A percentile compares a stretch with the other conserved stretches of the same genome.
Evolutionary conservation across 2,113 vertebrate species (phyloP).

Genomic region (Chauna torquata): DNA sequence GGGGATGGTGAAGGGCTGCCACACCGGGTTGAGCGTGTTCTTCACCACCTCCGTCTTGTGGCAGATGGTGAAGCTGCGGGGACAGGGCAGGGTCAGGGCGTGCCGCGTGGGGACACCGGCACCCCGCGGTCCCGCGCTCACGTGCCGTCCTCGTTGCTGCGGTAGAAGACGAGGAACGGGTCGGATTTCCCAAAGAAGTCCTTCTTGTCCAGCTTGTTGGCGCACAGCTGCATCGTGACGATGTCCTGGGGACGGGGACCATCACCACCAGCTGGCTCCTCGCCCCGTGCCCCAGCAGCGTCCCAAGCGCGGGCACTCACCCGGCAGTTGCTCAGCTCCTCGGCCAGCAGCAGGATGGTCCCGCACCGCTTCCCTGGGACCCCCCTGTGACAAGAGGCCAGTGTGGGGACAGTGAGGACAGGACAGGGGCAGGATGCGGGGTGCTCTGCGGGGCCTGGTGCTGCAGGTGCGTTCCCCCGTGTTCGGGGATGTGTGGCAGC

Average conservation of each 20-base stretch:
- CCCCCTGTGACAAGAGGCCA: conserved; percentile 72
- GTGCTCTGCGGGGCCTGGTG: not conserved
- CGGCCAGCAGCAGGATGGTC: conserved; percentile 80
- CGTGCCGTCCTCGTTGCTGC: conserved; percentile 98
- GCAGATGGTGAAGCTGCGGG: conserved; percentile 89
- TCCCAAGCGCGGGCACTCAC: conserved; percentile 19
- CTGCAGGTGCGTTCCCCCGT: not conserved
- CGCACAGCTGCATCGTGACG: conserved; percentile 96
- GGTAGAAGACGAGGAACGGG: conserved; percentile 97
- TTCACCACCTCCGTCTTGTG: conserved; percentile 95
- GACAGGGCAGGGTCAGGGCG: not conserved
- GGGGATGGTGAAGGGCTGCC: conserved; percentile 97
- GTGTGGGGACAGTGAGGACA: not conserved
- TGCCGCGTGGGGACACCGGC: fast-evolving
- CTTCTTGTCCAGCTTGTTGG: conserved; percentile 98
- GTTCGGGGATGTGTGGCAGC: not conserved
- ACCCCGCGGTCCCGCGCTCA: conserved; percentile 72
- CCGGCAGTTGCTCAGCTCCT: conserved; percentile 87
- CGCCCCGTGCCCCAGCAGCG: not conserved
- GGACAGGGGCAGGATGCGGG: not conserved
- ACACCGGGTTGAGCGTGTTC: conserved; percentile 95
- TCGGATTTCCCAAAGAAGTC: conserved; percentile 99
- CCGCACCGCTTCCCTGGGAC: conserved; percentile 86
- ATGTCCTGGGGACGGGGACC: conserved; percentile 82
- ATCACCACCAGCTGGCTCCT: not conserved